These are phyloP conservation scores for Periparus ater DNA, from an alignment of 2,797 vertebrate genomes.

Conservation along the genomic window DNA sequence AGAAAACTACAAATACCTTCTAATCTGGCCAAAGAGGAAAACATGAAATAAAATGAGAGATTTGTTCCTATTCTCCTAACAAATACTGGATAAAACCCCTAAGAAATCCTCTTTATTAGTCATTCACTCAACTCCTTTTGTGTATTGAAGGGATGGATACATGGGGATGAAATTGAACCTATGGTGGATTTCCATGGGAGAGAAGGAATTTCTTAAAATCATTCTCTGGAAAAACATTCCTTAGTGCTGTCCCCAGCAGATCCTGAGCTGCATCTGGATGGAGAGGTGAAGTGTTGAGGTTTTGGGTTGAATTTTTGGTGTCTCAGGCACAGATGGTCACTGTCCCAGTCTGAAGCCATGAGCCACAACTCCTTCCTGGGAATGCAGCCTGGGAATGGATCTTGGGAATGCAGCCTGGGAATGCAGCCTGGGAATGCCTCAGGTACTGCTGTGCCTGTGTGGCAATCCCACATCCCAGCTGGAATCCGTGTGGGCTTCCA, in stretches of 20 bases:
- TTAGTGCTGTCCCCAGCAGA: slow-evolving; percentile 7
- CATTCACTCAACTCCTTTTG: not conserved
- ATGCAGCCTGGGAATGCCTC: not conserved
- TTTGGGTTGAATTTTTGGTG: not conserved
- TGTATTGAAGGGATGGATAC: slow-evolving; percentile 24
- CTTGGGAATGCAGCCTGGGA: not conserved
- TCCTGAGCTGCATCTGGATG: not conserved
- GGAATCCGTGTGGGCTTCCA: not conserved
- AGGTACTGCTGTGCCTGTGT: not conserved
- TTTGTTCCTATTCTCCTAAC: slow-evolving; percentile 52
- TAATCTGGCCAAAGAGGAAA: slow-evolving; percentile 48
- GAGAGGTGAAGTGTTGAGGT: not conserved
- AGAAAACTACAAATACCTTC: slow-evolving; percentile 60
- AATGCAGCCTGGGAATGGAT: not conserved
- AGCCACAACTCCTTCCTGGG: not conserved
- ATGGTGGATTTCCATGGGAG: not conserved
- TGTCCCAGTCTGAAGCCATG: not conserved
- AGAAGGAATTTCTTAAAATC: no score
- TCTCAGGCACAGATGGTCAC: not conserved
- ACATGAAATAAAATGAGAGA: slow-evolving; percentile 44
- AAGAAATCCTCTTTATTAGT: not conserved
- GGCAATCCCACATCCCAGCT: not conserved
- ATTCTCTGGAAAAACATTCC: no score
- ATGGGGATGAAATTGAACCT: slow-evolving; percentile 38
- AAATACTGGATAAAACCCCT: slow-evolving; percentile 50